phyloP scores from a whole-genome alignment of 1,140 invertebrate species.

The Bombus polaris region DNA sequence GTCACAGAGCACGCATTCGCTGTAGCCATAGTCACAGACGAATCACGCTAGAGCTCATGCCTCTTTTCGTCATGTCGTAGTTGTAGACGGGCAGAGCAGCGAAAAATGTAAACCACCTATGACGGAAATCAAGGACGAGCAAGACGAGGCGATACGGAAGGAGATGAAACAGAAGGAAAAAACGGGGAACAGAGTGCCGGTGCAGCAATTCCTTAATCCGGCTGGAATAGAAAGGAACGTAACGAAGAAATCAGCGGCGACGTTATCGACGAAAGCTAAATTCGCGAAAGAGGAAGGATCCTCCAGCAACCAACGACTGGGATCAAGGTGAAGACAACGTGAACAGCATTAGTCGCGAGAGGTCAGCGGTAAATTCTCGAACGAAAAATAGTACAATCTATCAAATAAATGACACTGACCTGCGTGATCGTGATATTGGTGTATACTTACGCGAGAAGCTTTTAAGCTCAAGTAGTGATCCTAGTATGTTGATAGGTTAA shows the following conservation, averaged over 20 bases:
- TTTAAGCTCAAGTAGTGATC: not conserved
- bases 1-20: not conserved
- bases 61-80: not conserved
- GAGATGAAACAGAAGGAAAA: conserved; percentile 24
- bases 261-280: not conserved
- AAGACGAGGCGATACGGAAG: conserved; percentile 57
- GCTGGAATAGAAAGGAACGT: not conserved
- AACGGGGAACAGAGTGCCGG: conserved; percentile 48
- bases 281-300: not conserved
- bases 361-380: conserved; percentile 24
- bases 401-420: conserved; percentile 13
- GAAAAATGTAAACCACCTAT: not conserved
- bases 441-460: not conserved
- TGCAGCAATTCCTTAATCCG: conserved; percentile 57
- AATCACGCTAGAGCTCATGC: not conserved
- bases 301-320: not conserved
- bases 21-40: not conserved
- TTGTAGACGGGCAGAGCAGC: not conserved
- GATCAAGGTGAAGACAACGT: conserved; percentile 37
- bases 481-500: not conserved
- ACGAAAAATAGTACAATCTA: not conserved
- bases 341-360: conserved; percentile 30
- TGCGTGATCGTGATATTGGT: not conserved
- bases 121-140: conserved; percentile 56
- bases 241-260: not conserved